A percentile compares a stretch with the other conserved stretches of the same genome.
Evolutionary conservation across 1,140 invertebrate genomes (phyloP).

Genomic region (Teleopsis dalmanni): DNA sequence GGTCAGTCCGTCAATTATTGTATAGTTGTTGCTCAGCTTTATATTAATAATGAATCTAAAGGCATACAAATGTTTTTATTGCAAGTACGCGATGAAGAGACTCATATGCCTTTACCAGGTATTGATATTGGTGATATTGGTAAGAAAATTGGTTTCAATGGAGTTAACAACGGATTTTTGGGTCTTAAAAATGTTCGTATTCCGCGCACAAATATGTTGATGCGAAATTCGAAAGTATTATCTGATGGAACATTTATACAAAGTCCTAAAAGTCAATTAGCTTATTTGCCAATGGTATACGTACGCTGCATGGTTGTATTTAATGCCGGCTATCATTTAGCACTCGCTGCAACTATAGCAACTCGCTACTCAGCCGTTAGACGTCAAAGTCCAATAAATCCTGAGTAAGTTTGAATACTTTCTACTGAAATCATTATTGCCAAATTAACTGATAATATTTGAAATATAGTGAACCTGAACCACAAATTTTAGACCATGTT

Average conservation of each 20-base stretch:
- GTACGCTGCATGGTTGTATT: slow-evolving; percentile 59
- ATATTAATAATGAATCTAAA: slow-evolving; percentile 68
- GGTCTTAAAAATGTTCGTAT: slow-evolving; percentile 76
- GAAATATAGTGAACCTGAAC: slow-evolving; percentile 54
- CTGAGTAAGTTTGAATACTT: background rate
- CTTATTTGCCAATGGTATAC: slow-evolving; percentile 90
- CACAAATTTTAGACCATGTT: slow-evolving; percentile 81
- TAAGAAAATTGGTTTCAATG: slow-evolving; percentile 79
- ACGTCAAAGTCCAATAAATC: slow-evolving; percentile 62
- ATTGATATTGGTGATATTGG: slow-evolving; percentile 89
- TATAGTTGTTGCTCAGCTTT: slow-evolving; percentile 77
- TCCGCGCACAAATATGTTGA: slow-evolving; percentile 78
- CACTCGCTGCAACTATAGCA: slow-evolving; percentile 73
- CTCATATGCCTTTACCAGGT: slow-evolving; percentile 73
- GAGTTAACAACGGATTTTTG: slow-evolving; percentile 84
- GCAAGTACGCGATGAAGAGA: slow-evolving; percentile 76
- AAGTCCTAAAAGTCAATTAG: slow-evolving; percentile 70
- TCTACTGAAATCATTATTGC: background rate
- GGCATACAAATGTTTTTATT: slow-evolving; percentile 89
- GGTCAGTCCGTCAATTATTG: slow-evolving; percentile 86
- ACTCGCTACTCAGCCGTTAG: slow-evolving; percentile 78
- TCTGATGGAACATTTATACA: slow-evolving; percentile 80
- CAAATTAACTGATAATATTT: background rate
- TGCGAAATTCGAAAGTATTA: slow-evolving; percentile 81
- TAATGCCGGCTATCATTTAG: slow-evolving; percentile 59